Base-by-base conservation (phyloP, 2,888 invertebrate genomes). In the Ectemnius lituratus region DNA sequence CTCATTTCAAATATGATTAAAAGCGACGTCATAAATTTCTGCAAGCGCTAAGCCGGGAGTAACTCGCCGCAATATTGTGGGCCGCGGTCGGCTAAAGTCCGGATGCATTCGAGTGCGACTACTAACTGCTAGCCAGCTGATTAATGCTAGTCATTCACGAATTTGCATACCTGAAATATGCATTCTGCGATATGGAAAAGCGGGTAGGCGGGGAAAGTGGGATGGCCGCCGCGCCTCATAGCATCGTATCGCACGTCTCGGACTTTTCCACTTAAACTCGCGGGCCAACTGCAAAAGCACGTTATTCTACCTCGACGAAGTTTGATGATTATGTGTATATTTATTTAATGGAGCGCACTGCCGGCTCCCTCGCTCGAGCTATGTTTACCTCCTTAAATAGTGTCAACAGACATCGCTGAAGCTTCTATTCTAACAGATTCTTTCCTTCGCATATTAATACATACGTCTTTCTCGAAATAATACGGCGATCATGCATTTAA, bases 161-260 rank as follows among this genome's bases (percentile, higher is more conserved):
- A 61, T 57, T 37, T 45, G 20, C 23, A 62, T 27, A 23, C 47
- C n/a, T 69, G 65, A 75, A 60, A 62, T 69, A 63, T 69, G 59
- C 65, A 16, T 23, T 45, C 8, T n/a, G 8, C 20, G 49, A 47
- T 61, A 52, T 27, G 18, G 60, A 66, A 47, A 64, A 70, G 67
- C 52, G 49, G 57, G n/a, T 28, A 11, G 11, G 1, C 37, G 37
- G 8, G 37, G 37, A 37, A 37, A 11, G 37, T 11, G 37, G 37
- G 37, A 11, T 11, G 37, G 37, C 37, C 8, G 37, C 37, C 37
- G 37, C 37, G 8, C 8, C 11, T 8, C 37, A 37, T 37, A 37
- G 52, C 20, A 13, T 47, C 66, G 49, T 23, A 56, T 63, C 66
- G 61, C 60, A 27, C 14, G 16, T 3, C 11, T n/a, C 27, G 8